Base-by-base conservation (phyloP, 1,140 invertebrate genomes). In the Trichonephila clavata region DNA sequence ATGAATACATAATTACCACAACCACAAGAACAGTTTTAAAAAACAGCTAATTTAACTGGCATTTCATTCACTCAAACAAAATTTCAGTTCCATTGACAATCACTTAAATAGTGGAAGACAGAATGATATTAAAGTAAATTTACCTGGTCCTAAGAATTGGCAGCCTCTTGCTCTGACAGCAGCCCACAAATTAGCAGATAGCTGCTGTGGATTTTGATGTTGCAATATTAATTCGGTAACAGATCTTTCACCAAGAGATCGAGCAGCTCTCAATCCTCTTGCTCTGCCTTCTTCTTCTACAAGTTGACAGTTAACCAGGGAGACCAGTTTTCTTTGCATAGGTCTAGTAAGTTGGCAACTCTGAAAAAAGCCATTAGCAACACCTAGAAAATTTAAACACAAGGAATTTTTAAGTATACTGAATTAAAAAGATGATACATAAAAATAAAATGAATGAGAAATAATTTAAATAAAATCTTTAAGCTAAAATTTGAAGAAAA, bases 171-270 rank as follows among this genome's bases (percentile, higher is more conserved):
- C 98, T 93, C 99, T 96, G 4, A 99, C 99, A 84, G 99, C 99
- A 63, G 98, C 98, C 99, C 99, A 99, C n/a, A 99, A 96, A 96
- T 98, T 98, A 10, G 98, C 97, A 88, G 98, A 98, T 5, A 99
- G 96, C 95, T 99, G 98, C 95, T 98, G 98, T 50, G 98, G 98
- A 96, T 98, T 99, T 96, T 99, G 98, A 96, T 99, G 98, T 95
- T 99, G 98, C 14, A 99, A 95, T 95, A 99, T 98, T 3, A 99
- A 96, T 95, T 99, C 99, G 1, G 98, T 99, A 57, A 99, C 98
- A 0, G 98, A 98, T 50, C 99, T 97, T 96, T 99, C 99, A 1
- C 98, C 98, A 61, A 99, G 96, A 20, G 98, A 99, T 86, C 98
- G 96, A 7, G 98, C 98, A 39, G 98, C 98, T 94, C 98, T 96